Conservation (phyloP, 2,888 invertebrate species). For the Sinopyrophorus schimmeli region DNA sequence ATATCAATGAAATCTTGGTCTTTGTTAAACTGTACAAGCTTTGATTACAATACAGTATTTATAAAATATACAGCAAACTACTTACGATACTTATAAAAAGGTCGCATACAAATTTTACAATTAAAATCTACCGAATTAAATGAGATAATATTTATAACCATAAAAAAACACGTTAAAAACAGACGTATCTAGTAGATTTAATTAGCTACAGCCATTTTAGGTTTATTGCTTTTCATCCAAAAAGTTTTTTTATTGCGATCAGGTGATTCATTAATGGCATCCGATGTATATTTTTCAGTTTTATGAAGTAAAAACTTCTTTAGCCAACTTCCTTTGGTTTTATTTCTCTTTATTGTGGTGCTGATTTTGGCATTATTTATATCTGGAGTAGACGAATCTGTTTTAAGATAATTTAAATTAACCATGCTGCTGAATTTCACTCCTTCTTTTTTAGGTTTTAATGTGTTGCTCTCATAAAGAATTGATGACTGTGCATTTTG, state of each 20-base stretch:
- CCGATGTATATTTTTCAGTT: conserved; percentile 18
- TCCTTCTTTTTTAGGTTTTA: conserved; percentile 36
- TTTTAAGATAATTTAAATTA: conserved; percentile 36
- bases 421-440: conserved; percentile 44
- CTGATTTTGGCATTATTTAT: conserved; percentile 38
- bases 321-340: conserved; percentile 33
- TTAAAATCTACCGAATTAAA: too few relatives aligned
- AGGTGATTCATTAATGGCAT: conserved; percentile 16
- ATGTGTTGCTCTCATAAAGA: background rate
- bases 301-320: conserved; percentile 35
- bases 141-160: too few relatives aligned
- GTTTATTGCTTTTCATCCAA: conserved; percentile 18
- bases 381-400: conserved; percentile 30
- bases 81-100: too few relatives aligned
- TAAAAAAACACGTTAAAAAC: too few relatives aligned
- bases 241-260: conserved; percentile 32
- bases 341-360: conserved; percentile 37
- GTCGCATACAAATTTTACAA: too few relatives aligned
- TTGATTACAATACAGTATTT: too few relatives aligned
- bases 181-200: too few relatives aligned
- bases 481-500: background rate
- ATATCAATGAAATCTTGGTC: too few relatives aligned
- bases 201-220: conserved; percentile 27
- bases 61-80: too few relatives aligned
- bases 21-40: too few relatives aligned